Conservation (phyloP, 2,888 invertebrate species). For the Pammene aurita region DNA sequence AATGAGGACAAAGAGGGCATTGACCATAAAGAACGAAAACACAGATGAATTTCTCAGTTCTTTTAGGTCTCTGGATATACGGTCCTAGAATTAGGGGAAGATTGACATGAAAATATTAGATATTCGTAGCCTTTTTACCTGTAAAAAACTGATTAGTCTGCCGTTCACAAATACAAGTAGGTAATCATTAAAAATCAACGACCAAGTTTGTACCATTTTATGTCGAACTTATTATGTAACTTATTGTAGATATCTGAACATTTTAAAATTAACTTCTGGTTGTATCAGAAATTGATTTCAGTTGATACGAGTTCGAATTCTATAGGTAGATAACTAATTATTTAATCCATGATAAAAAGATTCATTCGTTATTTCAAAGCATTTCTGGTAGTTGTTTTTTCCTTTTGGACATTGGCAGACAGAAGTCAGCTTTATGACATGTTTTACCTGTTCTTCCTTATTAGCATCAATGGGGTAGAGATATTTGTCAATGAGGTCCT, state of each 20-base stretch:
- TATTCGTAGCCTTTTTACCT: slow-evolving; percentile 46
- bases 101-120: slow-evolving; percentile 50
- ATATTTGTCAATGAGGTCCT: slow-evolving; percentile 96
- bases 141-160: slow-evolving; percentile 51
- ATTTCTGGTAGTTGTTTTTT: neutral
- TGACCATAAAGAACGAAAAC: slow-evolving; percentile 99
- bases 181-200: neutral
- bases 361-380: neutral
- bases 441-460: slow-evolving; percentile 92
- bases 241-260: no score
- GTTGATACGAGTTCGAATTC: no score
- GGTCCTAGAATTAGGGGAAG: slow-evolving; percentile 88
- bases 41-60: slow-evolving; percentile 97
- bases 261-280: neutral
- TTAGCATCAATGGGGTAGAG: slow-evolving; percentile 96
- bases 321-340: no score
- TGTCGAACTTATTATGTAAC: neutral
- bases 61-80: slow-evolving; percentile 95
- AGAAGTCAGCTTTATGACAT: neutral
- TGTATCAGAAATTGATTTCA: no score
- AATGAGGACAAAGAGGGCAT: slow-evolving; percentile 99
- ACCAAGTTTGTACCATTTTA: neutral
- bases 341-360: neutral
- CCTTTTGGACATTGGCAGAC: neutral
- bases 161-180: neutral